Evolutionary conservation across 2,113 vertebrate genomes (phyloP), one percentile per base, ranked within the genome.

Genomic region (Megatriorchis doriae): DNA sequence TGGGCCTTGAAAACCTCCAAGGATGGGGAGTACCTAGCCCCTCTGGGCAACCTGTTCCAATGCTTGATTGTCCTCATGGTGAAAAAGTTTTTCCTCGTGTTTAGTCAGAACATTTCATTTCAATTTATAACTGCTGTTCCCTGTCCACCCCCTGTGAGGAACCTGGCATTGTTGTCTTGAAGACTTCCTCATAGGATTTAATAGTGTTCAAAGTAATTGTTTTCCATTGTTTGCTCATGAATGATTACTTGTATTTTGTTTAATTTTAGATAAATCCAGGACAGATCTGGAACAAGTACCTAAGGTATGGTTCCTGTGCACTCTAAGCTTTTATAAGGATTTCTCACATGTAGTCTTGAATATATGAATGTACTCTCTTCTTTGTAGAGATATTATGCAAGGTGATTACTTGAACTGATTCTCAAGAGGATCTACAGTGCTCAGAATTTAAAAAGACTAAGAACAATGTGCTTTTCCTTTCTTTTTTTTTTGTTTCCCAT

Each of bases 251-350:
- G 70, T 96, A 50, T 95, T 97, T 62, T 83, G 86, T 97, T 97
- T 94, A 61, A 91, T 98, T 73, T 75, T 96, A 99, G 99, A 99
- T 94, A 99, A 99, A 98, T 99, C 99, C 96, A 98, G 99, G 98
- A 98, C 98, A 73, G 99, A 99, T 98, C 98, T 99, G 98, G 99
- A 99, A 70, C 99, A 99, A 98, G 99, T 99, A 97, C 99, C 99
- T 90, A 99, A 99, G 99, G 99, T 99, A 98, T 96, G 93, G 53
- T 55, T 82, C 84, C 58, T 79, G 40, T 62, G 73, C 27, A 29
- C 40, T 70, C 6, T 52, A 81, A 95, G 40, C 45, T 94, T 86
- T 86, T 88, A 40, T 67, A 82, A 91, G 26, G 72, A 48, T 79
- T 94, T 85, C 19, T 93, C 17, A 34, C 10, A 2, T 38, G 15